These are phyloP conservation scores for Triplophysa siluroides DNA, from an alignment of 2,113 vertebrate species.

Conservation along the genomic window DNA sequence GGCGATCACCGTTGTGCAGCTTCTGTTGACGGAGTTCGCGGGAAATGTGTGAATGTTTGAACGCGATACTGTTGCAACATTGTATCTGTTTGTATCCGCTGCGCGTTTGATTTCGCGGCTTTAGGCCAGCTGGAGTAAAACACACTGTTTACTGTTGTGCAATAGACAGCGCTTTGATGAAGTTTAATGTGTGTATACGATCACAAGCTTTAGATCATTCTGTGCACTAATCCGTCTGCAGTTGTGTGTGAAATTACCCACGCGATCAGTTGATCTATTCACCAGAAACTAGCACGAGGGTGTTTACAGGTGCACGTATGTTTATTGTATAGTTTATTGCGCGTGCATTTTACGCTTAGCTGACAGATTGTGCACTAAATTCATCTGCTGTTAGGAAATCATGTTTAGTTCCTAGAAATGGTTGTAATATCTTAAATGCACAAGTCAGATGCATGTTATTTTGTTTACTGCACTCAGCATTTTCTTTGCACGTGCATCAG, in stretches of 20 bases:
- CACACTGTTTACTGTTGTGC: constrained; percentile 43
- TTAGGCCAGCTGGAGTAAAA: constrained; percentile 32
- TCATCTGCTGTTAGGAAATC: neutral
- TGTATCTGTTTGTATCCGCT: neutral
- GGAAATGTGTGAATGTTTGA: constrained; percentile 32
- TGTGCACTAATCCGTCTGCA: neutral
- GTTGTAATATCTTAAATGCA: neutral
- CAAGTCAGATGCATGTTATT: neutral
- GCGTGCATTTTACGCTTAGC: neutral
- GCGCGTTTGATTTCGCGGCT: neutral
- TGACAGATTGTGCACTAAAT: neutral
- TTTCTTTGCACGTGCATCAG: neutral
- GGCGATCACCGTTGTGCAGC: neutral
- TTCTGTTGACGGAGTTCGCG: constrained; percentile 25
- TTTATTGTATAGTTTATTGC: too few relatives aligned
- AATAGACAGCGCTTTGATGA: constrained; percentile 59
- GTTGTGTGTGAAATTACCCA: neutral
- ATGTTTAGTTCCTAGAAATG: neutral
- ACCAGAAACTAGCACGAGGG: neutral
- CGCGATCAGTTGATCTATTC: neutral
- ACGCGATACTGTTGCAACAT: constrained; percentile 6
- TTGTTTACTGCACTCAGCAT: neutral
- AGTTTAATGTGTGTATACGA: constrained; percentile 56
- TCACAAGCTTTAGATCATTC: neutral
- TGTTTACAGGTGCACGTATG: too few relatives aligned